These are phyloP conservation scores for Drosophila quinaria DNA, from an alignment of 2,888 invertebrate species.

Conservation along the genomic window DNA sequence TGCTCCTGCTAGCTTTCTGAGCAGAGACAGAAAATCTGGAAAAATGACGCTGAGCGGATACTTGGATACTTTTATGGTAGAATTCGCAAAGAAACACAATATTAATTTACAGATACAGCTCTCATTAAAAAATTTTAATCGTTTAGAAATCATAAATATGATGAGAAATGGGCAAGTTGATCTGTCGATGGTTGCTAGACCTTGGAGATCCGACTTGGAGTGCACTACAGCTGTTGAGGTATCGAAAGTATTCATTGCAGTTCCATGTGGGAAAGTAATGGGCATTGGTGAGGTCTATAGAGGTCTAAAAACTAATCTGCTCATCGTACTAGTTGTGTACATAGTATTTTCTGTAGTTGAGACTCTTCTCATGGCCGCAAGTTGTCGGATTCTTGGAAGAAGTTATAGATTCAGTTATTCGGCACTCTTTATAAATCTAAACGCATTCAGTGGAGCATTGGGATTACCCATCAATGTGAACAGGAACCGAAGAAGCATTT, in stretches of 20 bases:
- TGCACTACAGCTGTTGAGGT: background rate
- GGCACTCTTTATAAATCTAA: conserved; percentile 29
- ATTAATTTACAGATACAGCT: background rate
- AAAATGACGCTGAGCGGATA: background rate
- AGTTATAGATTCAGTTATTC: conserved; percentile 8
- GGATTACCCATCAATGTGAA: conserved; percentile 28
- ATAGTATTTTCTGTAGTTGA: conserved; percentile 20
- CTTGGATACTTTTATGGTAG: background rate
- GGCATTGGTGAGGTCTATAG: conserved; percentile 25
- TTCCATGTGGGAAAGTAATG: conserved; percentile 41
- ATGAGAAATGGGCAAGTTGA: background rate
- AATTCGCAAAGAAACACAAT: conserved; percentile 31
- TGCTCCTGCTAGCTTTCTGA: background rate
- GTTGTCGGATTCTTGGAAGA: background rate
- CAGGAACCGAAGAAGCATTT: conserved; percentile 9
- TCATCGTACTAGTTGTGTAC: conserved; percentile 31
- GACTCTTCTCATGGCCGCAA: conserved; percentile 9
- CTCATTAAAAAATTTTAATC: background rate
- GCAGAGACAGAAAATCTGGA: background rate
- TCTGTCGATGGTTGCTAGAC: conserved; percentile 8
- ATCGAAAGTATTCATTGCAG: conserved; percentile 15
- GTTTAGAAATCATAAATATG: background rate
- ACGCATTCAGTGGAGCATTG: conserved; percentile 29
- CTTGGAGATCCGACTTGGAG: background rate
- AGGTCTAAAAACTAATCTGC: background rate